Evolutionary conservation across 2,113 vertebrate genomes (phyloP).

Genomic region (Acrocephalus kingi): DNA sequence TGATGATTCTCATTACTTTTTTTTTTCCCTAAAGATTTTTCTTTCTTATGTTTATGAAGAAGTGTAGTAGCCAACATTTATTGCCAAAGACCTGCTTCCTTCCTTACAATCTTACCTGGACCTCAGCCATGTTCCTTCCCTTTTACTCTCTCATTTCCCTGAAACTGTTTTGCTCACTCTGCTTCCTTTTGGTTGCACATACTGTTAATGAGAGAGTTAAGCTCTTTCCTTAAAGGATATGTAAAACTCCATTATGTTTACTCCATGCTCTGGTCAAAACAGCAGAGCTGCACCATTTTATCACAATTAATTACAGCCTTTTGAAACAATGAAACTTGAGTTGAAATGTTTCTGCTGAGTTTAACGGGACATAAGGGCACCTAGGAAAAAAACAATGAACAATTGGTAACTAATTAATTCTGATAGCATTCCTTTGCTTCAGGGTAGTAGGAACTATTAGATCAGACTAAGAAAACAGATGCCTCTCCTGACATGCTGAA

Average conservation of each 20-base stretch:
- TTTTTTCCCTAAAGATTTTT: not conserved
- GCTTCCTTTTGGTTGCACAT: not conserved
- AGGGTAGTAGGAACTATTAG: not conserved
- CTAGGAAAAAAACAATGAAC: not conserved
- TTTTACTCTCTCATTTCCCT: not conserved
- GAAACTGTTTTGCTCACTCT: not conserved
- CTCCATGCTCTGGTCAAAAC: not conserved
- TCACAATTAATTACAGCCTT: not conserved
- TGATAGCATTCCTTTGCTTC: not conserved
- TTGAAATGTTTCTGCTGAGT: not conserved
- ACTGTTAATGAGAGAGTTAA: not conserved
- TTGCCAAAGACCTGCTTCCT: not conserved
- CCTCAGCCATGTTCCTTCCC: not conserved
- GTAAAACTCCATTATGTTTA: slow-evolving; percentile 21
- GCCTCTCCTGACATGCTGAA: not conserved
- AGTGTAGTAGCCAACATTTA: not conserved
- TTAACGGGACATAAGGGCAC: not conserved
- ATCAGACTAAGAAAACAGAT: not conserved
- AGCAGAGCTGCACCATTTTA: not conserved
- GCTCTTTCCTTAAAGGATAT: not conserved
- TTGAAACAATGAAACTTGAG: slow-evolving; percentile 14
- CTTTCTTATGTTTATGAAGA: not conserved
- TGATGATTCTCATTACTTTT: not conserved
- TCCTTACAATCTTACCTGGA: not conserved
- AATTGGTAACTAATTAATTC: not conserved